Conservation (phyloP, 1,140 invertebrate species). For the Eciton burchellii region DNA sequence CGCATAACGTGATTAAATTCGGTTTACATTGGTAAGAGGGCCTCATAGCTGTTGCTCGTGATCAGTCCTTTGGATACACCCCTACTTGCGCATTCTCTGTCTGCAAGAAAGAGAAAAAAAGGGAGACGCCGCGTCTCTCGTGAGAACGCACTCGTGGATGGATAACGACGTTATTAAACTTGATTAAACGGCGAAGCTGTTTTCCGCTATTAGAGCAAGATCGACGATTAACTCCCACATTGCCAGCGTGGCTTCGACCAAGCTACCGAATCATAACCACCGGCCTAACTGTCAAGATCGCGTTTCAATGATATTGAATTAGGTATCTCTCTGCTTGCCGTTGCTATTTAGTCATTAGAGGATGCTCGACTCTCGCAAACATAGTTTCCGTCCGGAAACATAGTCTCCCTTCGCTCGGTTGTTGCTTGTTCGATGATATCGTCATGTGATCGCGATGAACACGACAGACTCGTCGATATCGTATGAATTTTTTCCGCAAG, state of each 20-base stretch:
- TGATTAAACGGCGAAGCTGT: slow-evolving; percentile 25
- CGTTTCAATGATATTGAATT: slow-evolving; percentile 58
- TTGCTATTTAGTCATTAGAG: slow-evolving; percentile 50
- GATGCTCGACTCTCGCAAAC: neutral
- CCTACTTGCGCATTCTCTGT: neutral
- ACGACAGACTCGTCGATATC: slow-evolving; percentile 1
- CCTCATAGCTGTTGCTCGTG: neutral
- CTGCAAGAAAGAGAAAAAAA: neutral
- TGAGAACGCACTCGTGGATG: neutral
- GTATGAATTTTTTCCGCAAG: slow-evolving; percentile 33
- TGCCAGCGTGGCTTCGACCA: slow-evolving; percentile 13
- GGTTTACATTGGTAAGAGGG: neutral
- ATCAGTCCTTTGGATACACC: neutral
- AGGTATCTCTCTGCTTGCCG: slow-evolving; percentile 21
- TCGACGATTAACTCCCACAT: slow-evolving; percentile 29
- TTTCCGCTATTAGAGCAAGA: slow-evolving; percentile 31
- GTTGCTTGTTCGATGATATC: slow-evolving; percentile 27
- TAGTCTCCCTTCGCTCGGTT: slow-evolving; percentile 39
- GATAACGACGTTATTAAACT: neutral
- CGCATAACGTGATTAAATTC: slow-evolving; percentile 6
- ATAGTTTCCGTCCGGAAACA: slow-evolving; percentile 19
- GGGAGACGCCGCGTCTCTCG: neutral
- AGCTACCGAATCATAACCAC: slow-evolving; percentile 52
- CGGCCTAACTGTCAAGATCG: slow-evolving; percentile 53
- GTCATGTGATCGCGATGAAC: slow-evolving; percentile 49